phyloP scores from a whole-genome alignment of 2,888 invertebrate species.

The Habroteleia sp. region DNA sequence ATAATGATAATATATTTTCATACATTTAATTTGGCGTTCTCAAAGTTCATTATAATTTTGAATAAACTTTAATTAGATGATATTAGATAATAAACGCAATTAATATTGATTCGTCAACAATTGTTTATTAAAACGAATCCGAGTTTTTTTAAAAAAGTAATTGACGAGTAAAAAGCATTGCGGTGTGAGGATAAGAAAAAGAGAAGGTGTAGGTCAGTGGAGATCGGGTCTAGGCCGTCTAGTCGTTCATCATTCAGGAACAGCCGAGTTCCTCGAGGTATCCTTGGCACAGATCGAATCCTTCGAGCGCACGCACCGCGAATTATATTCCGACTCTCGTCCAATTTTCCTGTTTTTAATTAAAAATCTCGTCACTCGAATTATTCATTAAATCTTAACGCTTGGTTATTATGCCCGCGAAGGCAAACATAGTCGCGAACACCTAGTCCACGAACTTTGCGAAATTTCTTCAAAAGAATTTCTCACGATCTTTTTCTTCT shows the following conservation, averaged over 20 bases:
- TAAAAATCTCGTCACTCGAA: conserved; percentile 17
- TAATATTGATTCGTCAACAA: conserved; percentile 17
- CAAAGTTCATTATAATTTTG: no score
- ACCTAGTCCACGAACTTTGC: neutral
- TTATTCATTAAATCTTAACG: conserved; percentile 20
- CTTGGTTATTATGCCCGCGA: neutral
- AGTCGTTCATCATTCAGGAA: conserved; percentile 65
- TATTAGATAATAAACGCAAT: no score
- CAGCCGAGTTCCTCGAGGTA: conserved; percentile 64
- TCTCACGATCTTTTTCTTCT: neutral
- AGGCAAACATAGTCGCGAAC: conserved; percentile 7
- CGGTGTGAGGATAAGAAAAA: conserved; percentile 59
- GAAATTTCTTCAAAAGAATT: neutral
- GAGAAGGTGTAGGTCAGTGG: conserved; percentile 62
- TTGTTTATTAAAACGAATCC: conserved; percentile 21
- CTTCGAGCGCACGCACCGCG: conserved; percentile 59
- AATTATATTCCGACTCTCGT: conserved; percentile 8
- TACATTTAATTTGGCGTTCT: no score
- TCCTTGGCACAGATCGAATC: conserved; percentile 74
- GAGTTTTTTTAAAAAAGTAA: conserved; percentile 40
- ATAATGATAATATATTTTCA: no score
- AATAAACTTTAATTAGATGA: no score
- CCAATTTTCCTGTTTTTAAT: conserved; percentile 32
- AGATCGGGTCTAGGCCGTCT: conserved; percentile 67
- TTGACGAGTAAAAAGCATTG: conserved; percentile 28